Evolutionary conservation across 1,140 invertebrate genomes (phyloP).

Genomic region (Papilio aristodemus): DNA sequence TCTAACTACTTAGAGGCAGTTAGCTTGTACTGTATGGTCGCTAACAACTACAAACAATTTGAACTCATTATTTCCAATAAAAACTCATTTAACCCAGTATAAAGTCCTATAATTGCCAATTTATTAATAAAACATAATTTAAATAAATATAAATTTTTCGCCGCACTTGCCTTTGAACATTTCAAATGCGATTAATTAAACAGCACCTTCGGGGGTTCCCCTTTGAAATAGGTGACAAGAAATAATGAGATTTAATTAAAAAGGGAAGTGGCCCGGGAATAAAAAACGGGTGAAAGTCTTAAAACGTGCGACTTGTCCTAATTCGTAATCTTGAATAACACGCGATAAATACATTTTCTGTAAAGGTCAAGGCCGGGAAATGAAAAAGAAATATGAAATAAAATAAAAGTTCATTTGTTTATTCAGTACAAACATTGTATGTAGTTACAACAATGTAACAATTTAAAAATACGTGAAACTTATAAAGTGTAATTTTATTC

Average conservation of each 20-base stretch:
- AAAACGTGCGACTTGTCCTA: constrained; percentile 20
- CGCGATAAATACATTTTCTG: not conserved
- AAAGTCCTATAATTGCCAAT: not conserved
- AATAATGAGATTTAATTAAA: constrained; percentile 36
- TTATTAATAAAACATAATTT: not conserved
- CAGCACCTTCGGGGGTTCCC: not conserved
- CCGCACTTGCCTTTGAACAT: not conserved
- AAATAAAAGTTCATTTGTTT: not conserved
- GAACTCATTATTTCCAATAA: too few species aligned
- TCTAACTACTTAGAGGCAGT: too few species aligned
- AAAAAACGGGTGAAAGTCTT: constrained; percentile 28
- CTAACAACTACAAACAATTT: too few species aligned
- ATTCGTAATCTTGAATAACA: constrained; percentile 9
- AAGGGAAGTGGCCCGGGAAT: constrained; percentile 10
- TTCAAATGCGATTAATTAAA: constrained; percentile 23
- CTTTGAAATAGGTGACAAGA: constrained; percentile 30
- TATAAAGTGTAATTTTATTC: too few species aligned
- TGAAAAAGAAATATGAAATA: not conserved
- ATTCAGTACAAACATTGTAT: not conserved
- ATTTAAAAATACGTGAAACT: too few species aligned
- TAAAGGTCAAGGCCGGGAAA: not conserved
- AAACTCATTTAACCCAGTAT: too few species aligned
- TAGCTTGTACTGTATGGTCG: too few species aligned
- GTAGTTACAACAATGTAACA: too few species aligned
- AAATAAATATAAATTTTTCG: not conserved